Evolutionary conservation across 2,113 vertebrate genomes (phyloP), one percentile per base, ranked within the genome.

Genomic region (Lucifuga dentata): DNA sequence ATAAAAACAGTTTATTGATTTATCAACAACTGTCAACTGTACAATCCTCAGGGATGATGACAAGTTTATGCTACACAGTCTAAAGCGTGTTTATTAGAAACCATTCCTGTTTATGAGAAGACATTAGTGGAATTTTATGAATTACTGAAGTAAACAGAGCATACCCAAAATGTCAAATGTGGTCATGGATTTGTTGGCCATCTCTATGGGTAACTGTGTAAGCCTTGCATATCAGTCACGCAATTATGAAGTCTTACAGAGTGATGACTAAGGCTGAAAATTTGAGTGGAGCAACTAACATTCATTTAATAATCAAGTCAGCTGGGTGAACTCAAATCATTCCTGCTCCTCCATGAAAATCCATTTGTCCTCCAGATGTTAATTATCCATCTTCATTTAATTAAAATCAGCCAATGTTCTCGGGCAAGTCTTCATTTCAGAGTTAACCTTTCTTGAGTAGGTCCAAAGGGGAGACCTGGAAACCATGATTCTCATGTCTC

Each of bases 1-100:
- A 88, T 53, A 91, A 92, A 93, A 91, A 92, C 88, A 90, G 90
- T 93, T 93, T 92, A 93, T 93, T 92, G 92, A 85, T 86, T 88
- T 92, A 87, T 84, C 73, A 91, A 92, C 87, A 93, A 92, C 92
- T 92, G 89, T 82, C 86, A 92, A 90, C 91, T 92, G 89, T 91
- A 93, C 83, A 92, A 70, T 88, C 89, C 84, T 91, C 82, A 87
- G 78, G 86, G 87, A 87, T 81, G 86, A 89, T 66, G 81, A 85
- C 72, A 84, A 56, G 68, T 83, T 90, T 91, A 90, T 92, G 94
- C 92, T 93, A 93, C 91, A 92, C 87, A 88, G 87, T 92, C 91
- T 89, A 91, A 87, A 86, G 90, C 87, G 76, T 90, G 84, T 91
- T 85, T 48, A 88, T 88, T 72, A 76, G 74, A 86, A 80, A 70